Evolutionary conservation across 2,888 invertebrate genomes (phyloP), one percentile per base, ranked within the genome.

Genomic region (Caenorhabditis angaria): DNA sequence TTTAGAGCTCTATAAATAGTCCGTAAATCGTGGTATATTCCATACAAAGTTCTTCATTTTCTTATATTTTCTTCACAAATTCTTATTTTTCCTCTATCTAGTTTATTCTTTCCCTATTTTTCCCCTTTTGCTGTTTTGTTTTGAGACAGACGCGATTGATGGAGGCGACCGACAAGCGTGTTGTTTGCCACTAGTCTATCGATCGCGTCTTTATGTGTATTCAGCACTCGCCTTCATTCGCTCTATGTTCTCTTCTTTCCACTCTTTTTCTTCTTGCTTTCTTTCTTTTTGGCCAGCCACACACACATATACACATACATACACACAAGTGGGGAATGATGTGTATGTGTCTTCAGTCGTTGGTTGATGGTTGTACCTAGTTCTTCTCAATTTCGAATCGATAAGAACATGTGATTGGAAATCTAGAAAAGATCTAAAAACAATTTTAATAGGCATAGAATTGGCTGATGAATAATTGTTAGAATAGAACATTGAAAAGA

Each of bases 141-240:
- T 27, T 54, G 56, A 53, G 61, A 68, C 59, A 65, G 54, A 70
- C 70, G 70, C 70, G 70, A 70, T 59, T 62, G 70, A 70, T 50
- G 50, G 50, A 50, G 12, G 24, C 24, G 24, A 24, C 50, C 50
- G 22, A 24, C 24, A 61, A 70, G 61, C 65, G 65, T 58, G 65
- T 65, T 70, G 70, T 70, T 70, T 70, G 70, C 65, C 70, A 66
- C 66, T 65, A 29, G 53, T 51, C 72, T 72, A 72, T 72, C 67
- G 72, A 72, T 72, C 72, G 72, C 72, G 67, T 25, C 58, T 67
- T 60, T 27, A 59, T 72, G 63, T 65, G 41, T 70, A 63, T 66
- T 67, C 71, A 64, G 61, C 67, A 61, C 72, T 71, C 63, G 72
- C 67, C 67, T 35, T 67, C 67, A 67, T 61, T 72, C 72, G 72